phyloP scores from a whole-genome alignment of 1,140 invertebrate species.

The Chrysopa pallens region DNA sequence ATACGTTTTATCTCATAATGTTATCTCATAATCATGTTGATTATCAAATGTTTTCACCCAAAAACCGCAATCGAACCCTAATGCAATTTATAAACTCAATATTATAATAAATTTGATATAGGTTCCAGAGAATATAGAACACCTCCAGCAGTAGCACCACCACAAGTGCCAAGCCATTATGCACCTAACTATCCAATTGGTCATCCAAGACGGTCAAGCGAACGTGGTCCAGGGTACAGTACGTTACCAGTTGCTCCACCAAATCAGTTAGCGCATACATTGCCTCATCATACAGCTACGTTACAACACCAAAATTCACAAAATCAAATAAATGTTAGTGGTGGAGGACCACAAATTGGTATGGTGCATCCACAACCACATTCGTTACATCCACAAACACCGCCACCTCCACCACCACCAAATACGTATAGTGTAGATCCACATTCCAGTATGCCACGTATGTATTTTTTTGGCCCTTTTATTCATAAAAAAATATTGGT shows the following conservation, averaged over 20 bases:
- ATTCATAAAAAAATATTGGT: too few relatives aligned
- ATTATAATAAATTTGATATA: slow-evolving; percentile 17
- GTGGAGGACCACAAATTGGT: slow-evolving; percentile 16
- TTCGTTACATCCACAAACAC: slow-evolving; percentile 37
- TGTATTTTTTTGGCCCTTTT: too few relatives aligned
- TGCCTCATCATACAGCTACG: slow-evolving; percentile 26
- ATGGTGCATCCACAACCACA: slow-evolving; percentile 23
- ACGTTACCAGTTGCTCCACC: slow-evolving; percentile 44
- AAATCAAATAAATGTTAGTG: slow-evolving; percentile 1
- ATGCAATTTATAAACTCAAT: too few relatives aligned
- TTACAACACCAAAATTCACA: slow-evolving; percentile 28
- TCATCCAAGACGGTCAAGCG: slow-evolving; percentile 40
- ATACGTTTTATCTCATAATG: too few relatives aligned
- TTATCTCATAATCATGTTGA: too few relatives aligned
- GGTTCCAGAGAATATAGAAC: slow-evolving; percentile 76
- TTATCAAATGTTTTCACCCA: too few relatives aligned
- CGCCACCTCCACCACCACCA: slow-evolving; percentile 35
- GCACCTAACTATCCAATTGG: slow-evolving; percentile 83
- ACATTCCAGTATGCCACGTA: slow-evolving; percentile 60
- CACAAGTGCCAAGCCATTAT: slow-evolving; percentile 86
- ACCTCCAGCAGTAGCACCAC: slow-evolving; percentile 85
- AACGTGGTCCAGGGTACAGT: slow-evolving; percentile 72
- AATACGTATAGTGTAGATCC: slow-evolving; percentile 34
- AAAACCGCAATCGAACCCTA: too few relatives aligned
- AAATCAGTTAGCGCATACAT: slow-evolving; percentile 23